Evolutionary conservation across 2,888 invertebrate genomes (phyloP), one percentile per base, ranked within the genome.

Genomic region (Zhengitettix transpicula): DNA sequence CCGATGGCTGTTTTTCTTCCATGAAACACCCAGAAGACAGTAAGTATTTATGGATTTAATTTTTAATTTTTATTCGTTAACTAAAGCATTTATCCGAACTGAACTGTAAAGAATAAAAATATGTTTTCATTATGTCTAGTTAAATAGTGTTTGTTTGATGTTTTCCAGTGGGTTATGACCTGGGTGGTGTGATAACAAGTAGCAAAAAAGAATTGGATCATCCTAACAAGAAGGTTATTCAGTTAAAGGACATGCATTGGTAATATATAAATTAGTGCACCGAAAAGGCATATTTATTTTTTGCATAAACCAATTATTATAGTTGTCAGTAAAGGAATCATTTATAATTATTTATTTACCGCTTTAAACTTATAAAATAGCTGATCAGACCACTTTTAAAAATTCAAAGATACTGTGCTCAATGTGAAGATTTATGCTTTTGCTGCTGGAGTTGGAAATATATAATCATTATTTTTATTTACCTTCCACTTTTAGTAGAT

Each of bases 141-240:
- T 28, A n/a, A 5, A 12, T 47, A 47, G 15, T 5, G 15, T 15
- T n/a, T 15, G 8, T 47, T 47, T n/a, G 14, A 65, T 63, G n/a
- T 62, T 65, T 71, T 74, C 59, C 74, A 85, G 86, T 83, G 80
- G 93, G 91, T 60, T 95, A 92, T 75, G 94, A 95, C 73, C 77
- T 87, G 67, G 95, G 95, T 47, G 96, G 96, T 57, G 84, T 96
- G 52, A 82, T 88, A 61, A 95, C 94, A 40, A 90, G 89, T 70
- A 88, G 87, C 67, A 88, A 89, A 72, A 80, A 86, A 64, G 94
- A 94, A 69, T 80, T 81, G 57, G 80, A 82, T 62, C 74, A 75
- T 66, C 71, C 73, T 68, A 65, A 75, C 56, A 69, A 68, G 63
- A 69, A 68, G 64, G 67, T 67, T 54, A 65, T 68, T 62, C 71